phyloP scores from a whole-genome alignment of 2,888 invertebrate genomes.

The Lordiphosa fenestrarum region DNA sequence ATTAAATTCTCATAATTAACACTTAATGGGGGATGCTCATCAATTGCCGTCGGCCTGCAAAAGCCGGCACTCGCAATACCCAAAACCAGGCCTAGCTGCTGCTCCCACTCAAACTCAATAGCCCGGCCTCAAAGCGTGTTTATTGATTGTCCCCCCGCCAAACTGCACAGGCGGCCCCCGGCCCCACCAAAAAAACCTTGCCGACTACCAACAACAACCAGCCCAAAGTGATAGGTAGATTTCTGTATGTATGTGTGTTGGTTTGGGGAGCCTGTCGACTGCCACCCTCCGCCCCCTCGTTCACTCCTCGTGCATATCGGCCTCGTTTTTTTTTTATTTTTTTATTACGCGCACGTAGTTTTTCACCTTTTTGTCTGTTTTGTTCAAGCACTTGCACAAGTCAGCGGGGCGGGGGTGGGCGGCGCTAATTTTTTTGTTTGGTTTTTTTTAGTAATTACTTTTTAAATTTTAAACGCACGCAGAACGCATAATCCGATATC shows the following conservation, averaged over 20 bases:
- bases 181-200: constrained; percentile 48
- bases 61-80: constrained; percentile 1
- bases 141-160: constrained; percentile 61
- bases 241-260: constrained; percentile 64
- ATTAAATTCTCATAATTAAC: no score
- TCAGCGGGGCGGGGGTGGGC: constrained; percentile 11
- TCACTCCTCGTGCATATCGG: constrained; percentile 61
- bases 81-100: constrained; percentile 7
- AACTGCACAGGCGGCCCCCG: constrained; percentile 43
- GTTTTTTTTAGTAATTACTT: constrained; percentile 56
- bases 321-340: constrained; percentile 62
- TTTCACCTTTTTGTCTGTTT: constrained; percentile 31
- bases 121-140: constrained; percentile 47
- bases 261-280: constrained; percentile 44
- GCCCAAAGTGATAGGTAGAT: constrained; percentile 65
- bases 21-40: no score
- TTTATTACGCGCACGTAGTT: constrained; percentile 68
- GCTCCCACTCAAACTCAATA: not conserved
- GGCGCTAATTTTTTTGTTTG: constrained; percentile 19
- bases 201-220: constrained; percentile 42
- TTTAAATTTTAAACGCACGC: constrained; percentile 60
- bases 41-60: no score
- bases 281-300: constrained; percentile 20
- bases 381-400: constrained; percentile 72
- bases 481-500: constrained; percentile 58